Evolutionary conservation across 92 coral and sea anemone species (phyloP), one percentile per base, ranked within the genome.

Genomic region (Epizoanthus scotinus): DNA sequence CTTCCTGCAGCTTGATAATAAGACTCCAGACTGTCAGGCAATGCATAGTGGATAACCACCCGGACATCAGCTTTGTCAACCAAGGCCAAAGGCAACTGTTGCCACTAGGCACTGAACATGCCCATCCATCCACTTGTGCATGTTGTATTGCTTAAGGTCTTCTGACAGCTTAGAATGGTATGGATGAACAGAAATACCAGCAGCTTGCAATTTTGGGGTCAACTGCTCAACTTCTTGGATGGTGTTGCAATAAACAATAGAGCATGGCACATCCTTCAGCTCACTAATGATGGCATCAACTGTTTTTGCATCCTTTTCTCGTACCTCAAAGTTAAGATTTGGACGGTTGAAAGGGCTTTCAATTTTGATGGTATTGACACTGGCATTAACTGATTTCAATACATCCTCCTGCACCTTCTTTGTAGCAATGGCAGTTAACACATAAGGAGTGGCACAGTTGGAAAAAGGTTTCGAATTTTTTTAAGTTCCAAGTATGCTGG

Each of bases 11-110:
- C 64, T 38, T 81, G 85, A 36, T 81, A 81, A 57, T 81, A 81
- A 17, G 70, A 61, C 62, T 81, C 70, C 1, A 81, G 57, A 67
- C 77, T 67, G 9, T 19, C 85, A 18, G 85, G 85, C 42, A 81
- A 28, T 52, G 85, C 53, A 67, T 68, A 81, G 47, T 81, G 78
- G 9, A 81, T 67, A 1, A 86, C 82, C 3, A 71, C 29, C 31
- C 86, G 59, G 4, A 81, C 84, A 71, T 86, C 14, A 2, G 80
- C 55, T 31, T 86, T 81, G 55, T 86, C 71, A 1, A 86, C 86
- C 86, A 53, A 85, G 28, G 0, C 89, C 85, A 85, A 80, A 80
- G 0, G 89, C 89, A 52, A 26, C 59, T 2, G 89, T 85, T 60
- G 79, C 82, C 18, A 80, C 81, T 17, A 85, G 17, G 49, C 81